These are phyloP conservation scores for Anarsia innoxiella DNA, from an alignment of 2,888 invertebrate species.

Conservation along the genomic window DNA sequence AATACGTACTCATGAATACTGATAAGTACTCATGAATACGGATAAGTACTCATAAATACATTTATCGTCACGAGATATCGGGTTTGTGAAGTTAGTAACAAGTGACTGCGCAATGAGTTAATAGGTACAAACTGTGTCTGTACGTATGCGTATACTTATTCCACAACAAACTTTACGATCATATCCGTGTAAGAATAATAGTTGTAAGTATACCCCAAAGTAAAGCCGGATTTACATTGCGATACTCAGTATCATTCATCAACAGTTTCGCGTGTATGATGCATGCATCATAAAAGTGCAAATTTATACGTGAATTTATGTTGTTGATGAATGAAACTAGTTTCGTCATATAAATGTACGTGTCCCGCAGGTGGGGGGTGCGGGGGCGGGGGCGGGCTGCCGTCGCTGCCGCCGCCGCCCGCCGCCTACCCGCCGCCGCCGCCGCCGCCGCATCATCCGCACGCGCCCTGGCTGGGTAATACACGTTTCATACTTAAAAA, in stretches of 20 bases:
- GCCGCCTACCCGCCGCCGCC: slow-evolving; percentile 13
- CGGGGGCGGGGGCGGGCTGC: neutral
- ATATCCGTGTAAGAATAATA: too few species aligned
- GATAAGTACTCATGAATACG: neutral
- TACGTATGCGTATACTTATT: too few species aligned
- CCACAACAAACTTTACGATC: too few species aligned
- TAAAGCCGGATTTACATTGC: too few species aligned
- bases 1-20: too few species aligned
- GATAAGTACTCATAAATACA: too few species aligned
- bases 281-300: too few species aligned
- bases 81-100: neutral
- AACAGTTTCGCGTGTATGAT: too few species aligned
- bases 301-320: too few species aligned
- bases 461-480: slow-evolving; percentile 57
- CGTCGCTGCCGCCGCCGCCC: neutral
- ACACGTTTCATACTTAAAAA: neutral
- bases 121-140: too few species aligned
- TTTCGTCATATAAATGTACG: neutral
- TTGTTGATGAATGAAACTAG: too few species aligned
- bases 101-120: neutral
- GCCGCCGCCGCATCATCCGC: slow-evolving; percentile 39
- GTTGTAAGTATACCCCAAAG: neutral
- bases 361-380: neutral
- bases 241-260: too few species aligned
- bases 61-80: neutral